phyloP scores from a whole-genome alignment of 2,113 vertebrate genomes.

The Motacilla tschutschensis region DNA sequence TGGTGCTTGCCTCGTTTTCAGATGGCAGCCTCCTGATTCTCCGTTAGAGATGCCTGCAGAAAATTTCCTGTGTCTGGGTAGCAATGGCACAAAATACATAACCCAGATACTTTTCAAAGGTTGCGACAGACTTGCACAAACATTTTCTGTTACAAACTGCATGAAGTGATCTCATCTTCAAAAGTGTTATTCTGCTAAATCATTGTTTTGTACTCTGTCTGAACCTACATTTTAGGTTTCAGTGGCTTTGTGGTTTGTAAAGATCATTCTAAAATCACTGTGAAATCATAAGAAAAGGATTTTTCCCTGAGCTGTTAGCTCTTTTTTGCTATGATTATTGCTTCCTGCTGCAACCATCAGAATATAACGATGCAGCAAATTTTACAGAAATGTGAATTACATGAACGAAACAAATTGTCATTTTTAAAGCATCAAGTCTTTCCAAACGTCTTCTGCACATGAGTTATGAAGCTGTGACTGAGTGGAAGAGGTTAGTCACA shows the following conservation, averaged over 20 bases:
- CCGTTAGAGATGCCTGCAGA: not conserved
- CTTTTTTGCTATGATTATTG: constrained; percentile 12
- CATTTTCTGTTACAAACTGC: not conserved
- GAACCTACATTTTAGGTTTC: constrained; percentile 9
- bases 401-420: not conserved
- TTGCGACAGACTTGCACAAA: not conserved
- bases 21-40: not conserved
- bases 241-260: not conserved
- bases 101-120: not conserved
- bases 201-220: not conserved
- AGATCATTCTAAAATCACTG: not conserved
- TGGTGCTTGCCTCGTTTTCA: not conserved
- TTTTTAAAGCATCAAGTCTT: not conserved
- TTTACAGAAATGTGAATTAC: not conserved
- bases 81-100: not conserved
- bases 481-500: not conserved
- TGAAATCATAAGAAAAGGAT: not conserved
- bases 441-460: not conserved
- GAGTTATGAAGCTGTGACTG: not conserved
- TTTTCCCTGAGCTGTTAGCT: not conserved
- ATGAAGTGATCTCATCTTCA: not conserved
- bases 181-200: not conserved
- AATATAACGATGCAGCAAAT: not conserved
- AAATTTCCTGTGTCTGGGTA: not conserved
- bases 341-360: constrained; percentile 1